These are phyloP conservation scores for Acarapis woodi DNA, from an alignment of 1,140 invertebrate genomes.

Conservation along the genomic window DNA sequence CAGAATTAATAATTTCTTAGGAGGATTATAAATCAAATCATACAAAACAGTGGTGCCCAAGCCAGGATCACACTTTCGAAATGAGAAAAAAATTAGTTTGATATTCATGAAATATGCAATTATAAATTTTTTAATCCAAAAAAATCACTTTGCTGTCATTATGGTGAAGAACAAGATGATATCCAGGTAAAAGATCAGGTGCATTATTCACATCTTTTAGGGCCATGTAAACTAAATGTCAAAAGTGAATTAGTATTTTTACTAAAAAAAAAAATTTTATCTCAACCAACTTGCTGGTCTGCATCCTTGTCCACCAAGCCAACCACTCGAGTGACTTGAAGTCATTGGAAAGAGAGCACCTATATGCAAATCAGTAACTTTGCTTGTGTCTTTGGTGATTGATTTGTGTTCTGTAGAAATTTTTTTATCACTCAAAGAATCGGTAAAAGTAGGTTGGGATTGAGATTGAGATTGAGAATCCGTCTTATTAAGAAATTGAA, in stretches of 20 bases:
- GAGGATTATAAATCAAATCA: constrained; percentile 81
- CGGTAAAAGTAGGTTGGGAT: too few species aligned
- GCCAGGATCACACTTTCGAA: constrained; percentile 77
- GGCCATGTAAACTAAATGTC: constrained; percentile 67
- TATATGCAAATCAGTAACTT: constrained; percentile 47
- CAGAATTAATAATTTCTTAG: constrained; percentile 77
- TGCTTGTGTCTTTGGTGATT: constrained; percentile 24
- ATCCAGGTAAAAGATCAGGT: constrained; percentile 63
- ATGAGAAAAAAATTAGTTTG: neutral
- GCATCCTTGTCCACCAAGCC: constrained; percentile 75
- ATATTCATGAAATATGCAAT: neutral
- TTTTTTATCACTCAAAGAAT: neutral
- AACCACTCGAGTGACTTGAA: constrained; percentile 37
- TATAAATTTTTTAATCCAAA: neutral
- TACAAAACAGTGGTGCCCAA: constrained; percentile 92
- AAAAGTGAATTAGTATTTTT: too few species aligned
- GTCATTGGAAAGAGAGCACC: constrained; percentile 90
- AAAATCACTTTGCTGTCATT: constrained; percentile 78
- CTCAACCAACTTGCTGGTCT: too few species aligned
- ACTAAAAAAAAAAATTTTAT: too few species aligned
- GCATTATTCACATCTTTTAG: constrained; percentile 78
- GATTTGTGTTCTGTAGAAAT: neutral
- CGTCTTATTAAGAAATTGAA: too few species aligned
- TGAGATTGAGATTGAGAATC: too few species aligned
- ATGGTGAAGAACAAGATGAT: constrained; percentile 61